Base-by-base conservation (phyloP, 2,888 invertebrate genomes). In the Clostera curtula region DNA sequence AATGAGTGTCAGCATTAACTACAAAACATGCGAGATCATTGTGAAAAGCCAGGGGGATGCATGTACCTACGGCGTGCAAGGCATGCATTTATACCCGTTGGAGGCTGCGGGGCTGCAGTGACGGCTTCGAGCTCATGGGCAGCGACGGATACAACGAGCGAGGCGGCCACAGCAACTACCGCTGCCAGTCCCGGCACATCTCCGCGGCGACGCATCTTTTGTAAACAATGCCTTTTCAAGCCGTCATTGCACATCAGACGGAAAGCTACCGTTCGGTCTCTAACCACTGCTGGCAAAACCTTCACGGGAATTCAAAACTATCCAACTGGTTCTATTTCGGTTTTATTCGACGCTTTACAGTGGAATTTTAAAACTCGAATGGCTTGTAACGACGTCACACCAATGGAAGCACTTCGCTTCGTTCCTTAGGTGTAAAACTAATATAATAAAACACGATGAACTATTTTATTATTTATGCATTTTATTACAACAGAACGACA, bases 301-400 rank as follows among this genome's bases (percentile, higher is more conserved):
- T n/a, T n/a, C n/a, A n/a, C n/a, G n/a, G n/a, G n/a, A n/a, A n/a
- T n/a, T n/a, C n/a, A n/a, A n/a, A n/a, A n/a, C n/a, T n/a, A n/a
- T n/a, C n/a, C n/a, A 15, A 14, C 15, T 16, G 13, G 22, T 25
- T 43, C 43, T 47, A 44, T 47, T 47, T 42, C 29, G 35, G 38
- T 43, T 46, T 36, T 13, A 25, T 24, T 22, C 12, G 36, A 44
- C 31, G 30, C 31, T 40, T 7, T 25, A 28, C 17, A 33, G 29
- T 25, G 22, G 18, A 5, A 13, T 19, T 27, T 19, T 25, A 27
- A n/a, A n/a, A n/a, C n/a, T n/a, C n/a, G n/a, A n/a, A n/a, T n/a
- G n/a, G n/a, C n/a, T n/a, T n/a, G n/a, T n/a, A n/a, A n/a, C n/a
- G n/a, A n/a, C n/a, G n/a, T n/a, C n/a, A n/a, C n/a, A n/a, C n/a